phyloP scores from a whole-genome alignment of 2,113 vertebrate species.

The Hyperoodon ampullatus region DNA sequence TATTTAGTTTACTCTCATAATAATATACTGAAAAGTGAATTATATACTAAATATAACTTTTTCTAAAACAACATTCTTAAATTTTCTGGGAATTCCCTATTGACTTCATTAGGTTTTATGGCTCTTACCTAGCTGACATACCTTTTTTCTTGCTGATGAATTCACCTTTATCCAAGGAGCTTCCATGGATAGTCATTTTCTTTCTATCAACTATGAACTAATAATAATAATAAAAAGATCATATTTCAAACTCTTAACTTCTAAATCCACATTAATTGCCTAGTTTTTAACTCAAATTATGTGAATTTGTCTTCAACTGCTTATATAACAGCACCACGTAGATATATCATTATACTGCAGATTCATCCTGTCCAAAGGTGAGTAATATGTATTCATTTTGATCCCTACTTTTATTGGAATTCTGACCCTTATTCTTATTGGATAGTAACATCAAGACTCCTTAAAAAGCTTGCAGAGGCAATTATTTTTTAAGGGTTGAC shows the following conservation, averaged over 20 bases:
- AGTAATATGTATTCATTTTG: neutral
- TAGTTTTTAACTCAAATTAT: neutral
- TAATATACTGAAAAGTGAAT: neutral
- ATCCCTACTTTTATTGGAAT: neutral
- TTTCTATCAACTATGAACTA: neutral
- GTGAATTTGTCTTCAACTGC: neutral
- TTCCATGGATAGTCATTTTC: neutral
- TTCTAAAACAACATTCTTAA: neutral
- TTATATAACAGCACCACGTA: neutral
- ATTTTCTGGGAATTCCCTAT: neutral
- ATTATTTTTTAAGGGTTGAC: slow-evolving; percentile 16
- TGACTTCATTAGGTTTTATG: neutral
- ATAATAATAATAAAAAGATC: neutral
- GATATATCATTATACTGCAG: neutral
- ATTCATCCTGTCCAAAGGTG: neutral
- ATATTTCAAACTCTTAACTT: neutral
- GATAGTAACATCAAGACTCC: neutral
- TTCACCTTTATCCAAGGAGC: neutral
- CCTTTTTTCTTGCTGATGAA: neutral
- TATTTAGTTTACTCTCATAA: neutral
- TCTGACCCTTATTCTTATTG: neutral
- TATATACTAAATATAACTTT: neutral
- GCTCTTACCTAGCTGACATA: neutral
- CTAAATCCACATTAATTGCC: neutral
- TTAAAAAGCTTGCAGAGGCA: neutral